Base-by-base conservation (phyloP, 2,797 vertebrate species). In the Sebastes iracundus region DNA sequence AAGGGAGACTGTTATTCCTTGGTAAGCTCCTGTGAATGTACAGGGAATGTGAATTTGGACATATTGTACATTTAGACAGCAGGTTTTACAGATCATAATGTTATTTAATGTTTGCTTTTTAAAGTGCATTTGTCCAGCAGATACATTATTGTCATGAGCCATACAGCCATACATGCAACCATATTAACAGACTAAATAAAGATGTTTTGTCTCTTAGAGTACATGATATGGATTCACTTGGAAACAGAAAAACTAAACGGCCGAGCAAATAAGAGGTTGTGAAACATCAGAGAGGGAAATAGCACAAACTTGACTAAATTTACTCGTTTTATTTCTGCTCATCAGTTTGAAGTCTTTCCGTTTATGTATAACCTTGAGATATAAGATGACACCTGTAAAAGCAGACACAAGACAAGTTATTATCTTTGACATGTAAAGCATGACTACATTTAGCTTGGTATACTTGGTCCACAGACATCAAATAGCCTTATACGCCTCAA, bases 311-410 rank as follows among this genome's bases (percentile, higher is more conserved):
- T 64, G 16, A 68, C 38, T 7, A n/a, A 46, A 55, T 2, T 4
- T 12, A 1, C 6, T 3, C 12, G 23, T 79, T 79, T 84, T 72
- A 61, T 80, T 78, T 84, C 72, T 80, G 30, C 53, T 76, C 23
- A 30, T 49, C 27, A n/a, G 42, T 59, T 58, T 46, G 20, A 81
- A 38, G 25, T 64, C 16, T 28, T 3, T 27, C 13, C 4, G 16
- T 49, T 56, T 28, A 27, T 42, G 7, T 64, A 18, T 65, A 20
- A 42, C 76, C 73, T 81, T 28, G 33, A 22, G 23, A 5, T 16
- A 30, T 18, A 59, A 82, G 52, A 27, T 11, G 3, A 22, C 8
- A 65, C 12, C 18, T 4, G 5, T 38, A 8, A 27, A 42, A 62
- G 42, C 55, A 28, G 9, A 49, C 6, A 14, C 7, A 53, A 38